Base-by-base conservation (phyloP, 1,140 invertebrate species). In the Polyergus mexicanus region DNA sequence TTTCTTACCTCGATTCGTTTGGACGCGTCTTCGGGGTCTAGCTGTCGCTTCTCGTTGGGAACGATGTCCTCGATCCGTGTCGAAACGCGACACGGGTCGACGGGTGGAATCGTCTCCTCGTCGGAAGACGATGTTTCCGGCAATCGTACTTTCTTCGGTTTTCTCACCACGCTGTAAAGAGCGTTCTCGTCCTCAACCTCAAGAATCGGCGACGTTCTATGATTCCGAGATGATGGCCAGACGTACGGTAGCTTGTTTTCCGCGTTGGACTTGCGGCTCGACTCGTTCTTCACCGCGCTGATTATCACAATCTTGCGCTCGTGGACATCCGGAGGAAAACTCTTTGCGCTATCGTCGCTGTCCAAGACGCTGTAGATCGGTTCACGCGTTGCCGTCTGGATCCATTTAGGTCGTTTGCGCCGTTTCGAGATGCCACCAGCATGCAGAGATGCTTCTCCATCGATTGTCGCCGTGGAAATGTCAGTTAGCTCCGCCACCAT, bases 81-180 rank as follows among this genome's bases (percentile, higher is more conserved):
- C 19, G 10, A 11, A 11, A 13, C 10, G 10, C 41, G 41, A 44
- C 41, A 11, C 41, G 38, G 35, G 41, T 81, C 44, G 35, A 71
- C 22, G 10, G 65, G 11, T 41, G 35, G 65, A 71, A 71, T 58
- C 1, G 62, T n/a, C 38, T 86, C 32, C 19, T 85, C 22, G 28
- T 81, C 71, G 25, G 35, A 22, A 0, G 13, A 19, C 2, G 19
- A 22, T 8, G 72, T 69, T 58, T 89, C 78, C 3, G 56, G 28
- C 8, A 86, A 19, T 2, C 47, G 68, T 10, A 84, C 78, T 22
- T 86, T 88, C 44, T 88, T 90, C 10, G 86, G 85, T 65, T 94
- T 94, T 11, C 51, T 91, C 25, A 94, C 93, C 10, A 93, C 92
- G 76, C 93, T 94, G 87, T 94, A 93, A 0, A 94, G 65, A 4